Base-by-base conservation (phyloP, 2,797 vertebrate genomes). In the Fistularia commersonii region DNA sequence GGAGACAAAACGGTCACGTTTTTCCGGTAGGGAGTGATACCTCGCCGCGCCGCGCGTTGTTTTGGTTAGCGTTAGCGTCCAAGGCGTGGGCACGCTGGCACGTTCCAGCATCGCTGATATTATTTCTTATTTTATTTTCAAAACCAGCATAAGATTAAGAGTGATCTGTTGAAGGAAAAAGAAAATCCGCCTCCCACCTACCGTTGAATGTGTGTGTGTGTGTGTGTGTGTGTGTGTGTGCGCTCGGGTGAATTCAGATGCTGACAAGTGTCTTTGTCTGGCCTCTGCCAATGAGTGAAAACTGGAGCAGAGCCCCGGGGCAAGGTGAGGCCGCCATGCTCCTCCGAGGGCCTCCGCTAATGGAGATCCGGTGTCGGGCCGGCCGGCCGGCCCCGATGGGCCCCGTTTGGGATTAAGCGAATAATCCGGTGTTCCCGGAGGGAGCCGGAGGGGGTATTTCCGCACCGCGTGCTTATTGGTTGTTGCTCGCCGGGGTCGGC, bases 341-440 rank as follows among this genome's bases (percentile, higher is more conserved):
- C 70, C 83, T 81, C 73, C 72, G 67, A 81, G 83, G 83, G 77
- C 66, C 85, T 81, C 66, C 57, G 15, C 77, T 90, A 88, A 90
- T 89, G 88, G 85, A 85, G 81, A 89, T 86, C 64, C 71, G 76
- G 64, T 86, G 86, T 88, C 81, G 69, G 64, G 76, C 72, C 51
- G 44, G 49, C 57, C 49, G 50, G 63, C 61, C 37, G 48, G 57
- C 63, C 65, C 77, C 70, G 14, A 3, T 63, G 71, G 71, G 72
- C 47, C 38, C 44, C 7, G 47, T 15, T 50, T 57, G 42, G 70
- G 74, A 78, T 83, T 79, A 76, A 74, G 79, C 71, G 78, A 78
- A 61, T 72, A 82, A 84, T 77, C 64, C 68, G 69, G 31, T 68
- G 76, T 48, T 58, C 51, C 57, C 50, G 14, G 1, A n/a, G 45